Evolutionary conservation across 2,797 vertebrate genomes (phyloP).

Genomic region (Gallinago nigripennis): DNA sequence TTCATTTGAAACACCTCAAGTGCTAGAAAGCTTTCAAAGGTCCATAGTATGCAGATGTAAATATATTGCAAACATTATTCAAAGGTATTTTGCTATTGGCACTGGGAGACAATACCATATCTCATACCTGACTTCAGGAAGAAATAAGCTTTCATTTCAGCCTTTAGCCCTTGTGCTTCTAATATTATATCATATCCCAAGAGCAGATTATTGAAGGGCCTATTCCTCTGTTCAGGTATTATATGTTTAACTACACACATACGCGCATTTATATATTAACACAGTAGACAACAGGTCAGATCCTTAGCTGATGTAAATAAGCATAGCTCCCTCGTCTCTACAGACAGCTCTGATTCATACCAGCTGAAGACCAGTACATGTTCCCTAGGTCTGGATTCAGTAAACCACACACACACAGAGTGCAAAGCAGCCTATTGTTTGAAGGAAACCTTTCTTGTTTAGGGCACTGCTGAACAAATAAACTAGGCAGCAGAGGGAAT

Average conservation of each 20-base stretch:
- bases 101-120: not conserved
- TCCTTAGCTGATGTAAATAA: not conserved
- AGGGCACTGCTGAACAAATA: slow-evolving; percentile 61
- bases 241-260: not conserved
- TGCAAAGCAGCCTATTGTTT: slow-evolving; percentile 60
- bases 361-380: slow-evolving; percentile 31
- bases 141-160: not conserved
- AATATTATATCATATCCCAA: not conserved
- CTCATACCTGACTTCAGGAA: not conserved
- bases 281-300: not conserved
- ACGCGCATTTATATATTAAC: not conserved
- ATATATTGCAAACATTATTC: not conserved
- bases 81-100: not conserved
- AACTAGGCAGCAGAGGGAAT: slow-evolving; percentile 54
- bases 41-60: not conserved
- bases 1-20: not conserved
- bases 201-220: not conserved
- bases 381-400: slow-evolving; percentile 49
- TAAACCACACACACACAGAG: slow-evolving; percentile 52
- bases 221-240: not conserved
- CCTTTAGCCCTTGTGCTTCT: not conserved
- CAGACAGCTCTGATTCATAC: slow-evolving; percentile 41
- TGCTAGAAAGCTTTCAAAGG: not conserved
- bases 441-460: slow-evolving; percentile 56
- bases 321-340: not conserved